Evolutionary conservation across 2,797 vertebrate species (phyloP).

Genomic region (Parauchenoglanis ngamensis): DNA sequence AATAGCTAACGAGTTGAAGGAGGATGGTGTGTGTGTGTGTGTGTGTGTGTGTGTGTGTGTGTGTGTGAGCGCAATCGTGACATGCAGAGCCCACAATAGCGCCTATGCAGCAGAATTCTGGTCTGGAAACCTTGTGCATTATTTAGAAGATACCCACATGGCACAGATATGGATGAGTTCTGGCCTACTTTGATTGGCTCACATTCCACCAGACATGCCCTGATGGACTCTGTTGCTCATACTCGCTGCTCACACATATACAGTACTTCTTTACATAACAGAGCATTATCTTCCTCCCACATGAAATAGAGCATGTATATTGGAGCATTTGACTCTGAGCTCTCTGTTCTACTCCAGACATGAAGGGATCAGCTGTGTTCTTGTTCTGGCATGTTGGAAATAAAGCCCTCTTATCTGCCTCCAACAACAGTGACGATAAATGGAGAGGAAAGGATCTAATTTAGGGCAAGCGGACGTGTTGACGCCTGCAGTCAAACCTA

Average conservation of each 20-base stretch:
- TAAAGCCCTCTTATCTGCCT: slow-evolving; percentile 38
- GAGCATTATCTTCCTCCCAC: background rate
- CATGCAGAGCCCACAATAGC: slow-evolving; percentile 63
- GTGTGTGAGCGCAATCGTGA: slow-evolving; percentile 42
- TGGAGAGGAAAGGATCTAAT: slow-evolving; percentile 37
- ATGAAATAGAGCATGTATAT: background rate
- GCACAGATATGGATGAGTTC: slow-evolving; percentile 71
- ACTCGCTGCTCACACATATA: background rate
- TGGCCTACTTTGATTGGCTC: slow-evolving; percentile 69
- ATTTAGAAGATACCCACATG: slow-evolving; percentile 73
- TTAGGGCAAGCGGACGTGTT: slow-evolving; percentile 32
- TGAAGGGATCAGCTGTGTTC: slow-evolving; percentile 12
- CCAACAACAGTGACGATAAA: slow-evolving; percentile 27
- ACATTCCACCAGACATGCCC: slow-evolving; percentile 40
- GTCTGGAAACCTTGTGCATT: slow-evolving; percentile 73
- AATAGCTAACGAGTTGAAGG: slow-evolving; percentile 39
- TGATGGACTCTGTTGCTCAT: background rate
- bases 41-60: background rate
- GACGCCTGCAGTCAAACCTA: slow-evolving; percentile 43
- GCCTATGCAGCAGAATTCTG: slow-evolving; percentile 74
- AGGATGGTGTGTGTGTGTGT: slow-evolving; percentile 35
- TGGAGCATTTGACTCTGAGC: slow-evolving; percentile 1
- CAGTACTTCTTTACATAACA: background rate
- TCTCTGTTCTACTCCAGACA: background rate
- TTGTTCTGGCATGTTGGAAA: slow-evolving; percentile 26